Evolutionary conservation across 2,888 invertebrate species (phyloP).

Genomic region (Nowickia ferox): DNA sequence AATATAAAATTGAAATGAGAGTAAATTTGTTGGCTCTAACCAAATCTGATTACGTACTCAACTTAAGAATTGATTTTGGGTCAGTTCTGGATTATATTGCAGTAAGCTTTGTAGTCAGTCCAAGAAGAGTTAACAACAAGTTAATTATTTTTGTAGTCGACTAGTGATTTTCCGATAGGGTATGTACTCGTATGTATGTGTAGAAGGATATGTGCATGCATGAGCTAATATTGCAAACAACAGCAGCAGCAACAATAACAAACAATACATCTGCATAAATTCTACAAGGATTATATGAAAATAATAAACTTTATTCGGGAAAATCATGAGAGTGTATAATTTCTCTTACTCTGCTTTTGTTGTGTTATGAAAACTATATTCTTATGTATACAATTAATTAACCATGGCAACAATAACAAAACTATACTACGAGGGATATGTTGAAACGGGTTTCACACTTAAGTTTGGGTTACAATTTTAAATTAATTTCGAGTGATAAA

Average conservation of each 20-base stretch:
- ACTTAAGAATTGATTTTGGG: no score
- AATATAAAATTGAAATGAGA: no score
- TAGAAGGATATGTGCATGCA: not conserved
- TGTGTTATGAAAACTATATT: slow-evolving; percentile 9
- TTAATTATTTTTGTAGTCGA: no score
- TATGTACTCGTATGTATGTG: not conserved
- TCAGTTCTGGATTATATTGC: no score
- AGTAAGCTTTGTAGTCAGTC: no score
- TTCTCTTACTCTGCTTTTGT: slow-evolving; percentile 30
- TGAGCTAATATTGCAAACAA: slow-evolving; percentile 49
- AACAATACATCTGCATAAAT: slow-evolving; percentile 27
- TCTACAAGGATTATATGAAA: slow-evolving; percentile 40
- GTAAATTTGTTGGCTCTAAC: no score
- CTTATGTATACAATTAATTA: slow-evolving; percentile 22
- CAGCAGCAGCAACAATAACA: slow-evolving; percentile 28
- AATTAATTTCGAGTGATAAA: no score
- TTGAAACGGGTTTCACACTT: no score
- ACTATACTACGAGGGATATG: not conserved
- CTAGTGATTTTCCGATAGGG: no score
- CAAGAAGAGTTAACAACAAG: no score
- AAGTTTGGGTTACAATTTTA: no score
- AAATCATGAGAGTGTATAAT: slow-evolving; percentile 43
- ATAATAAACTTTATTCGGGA: slow-evolving; percentile 54
- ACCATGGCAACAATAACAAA: slow-evolving; percentile 29
- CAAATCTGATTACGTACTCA: no score